Conservation (phyloP, 2,113 vertebrate genomes). For the Falco punctatus region DNA sequence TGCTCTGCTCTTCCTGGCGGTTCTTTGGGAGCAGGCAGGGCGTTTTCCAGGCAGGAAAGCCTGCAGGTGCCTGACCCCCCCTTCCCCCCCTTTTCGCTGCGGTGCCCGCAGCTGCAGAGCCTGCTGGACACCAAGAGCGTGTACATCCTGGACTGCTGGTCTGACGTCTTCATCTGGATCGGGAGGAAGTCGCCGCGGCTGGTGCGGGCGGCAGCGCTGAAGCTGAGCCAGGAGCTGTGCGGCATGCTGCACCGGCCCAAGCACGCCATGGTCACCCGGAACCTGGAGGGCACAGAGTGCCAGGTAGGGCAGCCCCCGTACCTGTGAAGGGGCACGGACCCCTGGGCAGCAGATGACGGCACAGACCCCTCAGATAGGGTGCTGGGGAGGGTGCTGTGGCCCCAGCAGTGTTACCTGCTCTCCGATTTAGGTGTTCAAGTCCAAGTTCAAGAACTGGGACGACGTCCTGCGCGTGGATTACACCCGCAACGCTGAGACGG, state of each 20-base stretch:
- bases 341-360: accelerated
- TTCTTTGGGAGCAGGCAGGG: background rate
- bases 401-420: accelerated
- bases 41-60: background rate
- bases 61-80: background rate
- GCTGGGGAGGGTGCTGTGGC: background rate
- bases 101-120: slow-evolving; percentile 84
- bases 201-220: slow-evolving; percentile 92
- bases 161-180: slow-evolving; percentile 97
- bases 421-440: slow-evolving; percentile 88
- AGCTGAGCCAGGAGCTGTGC: slow-evolving; percentile 96
- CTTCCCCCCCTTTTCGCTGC: background rate
- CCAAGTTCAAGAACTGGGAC: slow-evolving; percentile 98
- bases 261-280: slow-evolving; percentile 89
- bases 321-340: accelerated
- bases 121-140: slow-evolving; percentile 93
- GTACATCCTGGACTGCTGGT: slow-evolving; percentile 98
- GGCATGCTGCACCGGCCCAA: slow-evolving; percentile 95
- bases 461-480: slow-evolving; percentile 96
- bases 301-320: slow-evolving; percentile 78
- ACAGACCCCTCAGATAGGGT: accelerated
- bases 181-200: slow-evolving; percentile 93
- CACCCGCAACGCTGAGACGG: slow-evolving; percentile 90
- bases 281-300: slow-evolving; percentile 93
- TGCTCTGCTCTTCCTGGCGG: background rate